These are phyloP conservation scores for Polyergus mexicanus DNA, from an alignment of 1,140 invertebrate genomes.

Conservation along the genomic window DNA sequence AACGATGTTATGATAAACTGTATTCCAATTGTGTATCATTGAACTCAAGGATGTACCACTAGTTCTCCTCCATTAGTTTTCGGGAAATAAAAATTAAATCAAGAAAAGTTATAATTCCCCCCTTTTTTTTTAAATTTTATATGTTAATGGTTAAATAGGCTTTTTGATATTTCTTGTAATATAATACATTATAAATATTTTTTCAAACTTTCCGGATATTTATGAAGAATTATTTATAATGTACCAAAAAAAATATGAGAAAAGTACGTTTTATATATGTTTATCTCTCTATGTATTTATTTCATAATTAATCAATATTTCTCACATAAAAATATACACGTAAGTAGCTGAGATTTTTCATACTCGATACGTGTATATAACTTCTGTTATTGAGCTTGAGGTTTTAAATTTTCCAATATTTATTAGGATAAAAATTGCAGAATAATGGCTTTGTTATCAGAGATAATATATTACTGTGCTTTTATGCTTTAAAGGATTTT, in stretches of 20 bases:
- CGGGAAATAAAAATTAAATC: not conserved
- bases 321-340: no score
- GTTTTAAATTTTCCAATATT: conserved; percentile 23
- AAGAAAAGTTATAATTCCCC: not conserved
- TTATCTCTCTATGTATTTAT: not conserved
- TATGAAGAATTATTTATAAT: not conserved
- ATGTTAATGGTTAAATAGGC: no score
- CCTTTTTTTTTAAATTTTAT: no score
- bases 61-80: not conserved
- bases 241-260: not conserved
- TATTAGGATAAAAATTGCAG: conserved; percentile 17
- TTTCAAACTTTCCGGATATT: not conserved
- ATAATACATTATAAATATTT: no score
- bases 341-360: not conserved
- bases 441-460: conserved; percentile 17
- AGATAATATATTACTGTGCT: conserved; percentile 10
- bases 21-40: not conserved
- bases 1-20: conserved; percentile 20
- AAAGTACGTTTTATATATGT: not conserved
- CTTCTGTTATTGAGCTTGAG: not conserved
- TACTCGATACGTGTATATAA: not conserved
- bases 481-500: not conserved
- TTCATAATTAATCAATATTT: no score
- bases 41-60: not conserved
- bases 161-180: no score